Evolutionary conservation across 2,888 invertebrate genomes (phyloP).

Genomic region (Entomobrya proxima): DNA sequence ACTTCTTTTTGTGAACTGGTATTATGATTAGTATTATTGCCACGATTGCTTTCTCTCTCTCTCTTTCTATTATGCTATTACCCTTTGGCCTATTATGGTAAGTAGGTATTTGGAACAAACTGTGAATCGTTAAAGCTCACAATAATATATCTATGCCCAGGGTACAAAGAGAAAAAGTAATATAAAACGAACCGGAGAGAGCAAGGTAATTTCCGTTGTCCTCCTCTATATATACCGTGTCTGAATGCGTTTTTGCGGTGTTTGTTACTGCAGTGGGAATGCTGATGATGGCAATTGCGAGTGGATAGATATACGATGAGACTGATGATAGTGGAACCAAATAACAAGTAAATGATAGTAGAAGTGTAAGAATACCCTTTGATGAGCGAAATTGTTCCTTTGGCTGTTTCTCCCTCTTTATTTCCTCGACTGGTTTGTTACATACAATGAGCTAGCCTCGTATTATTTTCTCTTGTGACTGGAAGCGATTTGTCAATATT

Average conservation of each 20-base stretch:
- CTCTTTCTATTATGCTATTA: not conserved
- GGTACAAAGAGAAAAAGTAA: not conserved
- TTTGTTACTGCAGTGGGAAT: not conserved
- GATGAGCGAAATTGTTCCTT: slow-evolving; percentile 21
- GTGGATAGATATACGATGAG: not conserved
- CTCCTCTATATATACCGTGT: too few relatives aligned
- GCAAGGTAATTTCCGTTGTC: not conserved
- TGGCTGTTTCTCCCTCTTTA: not conserved
- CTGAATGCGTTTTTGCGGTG: not conserved
- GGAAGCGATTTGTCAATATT: slow-evolving; percentile 10
- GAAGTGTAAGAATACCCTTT: not conserved
- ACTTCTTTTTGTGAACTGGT: too few relatives aligned
- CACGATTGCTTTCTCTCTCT: not conserved
- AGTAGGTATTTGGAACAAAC: not conserved
- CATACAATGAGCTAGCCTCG: not conserved
- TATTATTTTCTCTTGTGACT: slow-evolving; percentile 39
- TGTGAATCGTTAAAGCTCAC: slow-evolving; percentile 6
- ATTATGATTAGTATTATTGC: slow-evolving; percentile 18
- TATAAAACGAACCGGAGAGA: not conserved
- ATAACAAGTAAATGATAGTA: not conserved
- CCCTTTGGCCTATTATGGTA: not conserved
- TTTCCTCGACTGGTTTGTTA: not conserved
- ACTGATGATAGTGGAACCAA: not conserved
- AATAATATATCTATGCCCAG: not conserved
- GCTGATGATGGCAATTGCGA: not conserved